Base-by-base conservation (phyloP, 1,140 invertebrate species). In the Trichomalopsis sarcophagae region DNA sequence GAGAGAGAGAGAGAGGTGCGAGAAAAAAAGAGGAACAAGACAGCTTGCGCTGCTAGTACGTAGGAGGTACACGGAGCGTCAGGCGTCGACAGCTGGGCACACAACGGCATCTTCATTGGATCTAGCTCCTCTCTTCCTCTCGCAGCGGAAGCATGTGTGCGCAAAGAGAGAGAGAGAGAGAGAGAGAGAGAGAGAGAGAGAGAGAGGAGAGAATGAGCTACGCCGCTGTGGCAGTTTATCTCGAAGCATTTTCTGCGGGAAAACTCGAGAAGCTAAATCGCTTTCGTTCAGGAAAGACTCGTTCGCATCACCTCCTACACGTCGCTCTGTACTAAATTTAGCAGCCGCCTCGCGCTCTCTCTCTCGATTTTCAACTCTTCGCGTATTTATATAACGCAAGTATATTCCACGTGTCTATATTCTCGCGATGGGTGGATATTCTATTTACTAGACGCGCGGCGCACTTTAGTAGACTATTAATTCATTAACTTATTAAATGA, bases 271-370 rank as follows among this genome's bases (percentile, higher is more conserved):
- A 78, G 75, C n/a, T 82, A 82, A 71, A 86, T 78, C 74, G 79
- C 73, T 82, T 82, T 78, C 27, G 33, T 62, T 55, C 79, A 7
- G n/a, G 79, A 77, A 40, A 68, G 73, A 84, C 74, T 75, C 87
- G 55, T 7, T n/a, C 6, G 21, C 17, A 17, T 0, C 55, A 62
- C 55, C 55, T n/a, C 55, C 55, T 62, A 62, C 55, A 9, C 55
- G 55, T n/a, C 55, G 10, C 40, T 44, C 1, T 44, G 10, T 27
- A 27, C 40, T 44, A 44, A 44, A 44, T 44, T 44, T 44, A 9
- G 40, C 6, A 9, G 40, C 40, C 9, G 3, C 68, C 23, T 13
- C 30, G 1, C 40, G 44, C 21, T 44, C 14, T 44, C 40, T 69
- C 21, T 44, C 14, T 44, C 66, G 21, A 80, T 11, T 44, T 40